These are phyloP conservation scores for Tetrax tetrax DNA, from an alignment of 2,113 vertebrate species.

Conservation along the genomic window DNA sequence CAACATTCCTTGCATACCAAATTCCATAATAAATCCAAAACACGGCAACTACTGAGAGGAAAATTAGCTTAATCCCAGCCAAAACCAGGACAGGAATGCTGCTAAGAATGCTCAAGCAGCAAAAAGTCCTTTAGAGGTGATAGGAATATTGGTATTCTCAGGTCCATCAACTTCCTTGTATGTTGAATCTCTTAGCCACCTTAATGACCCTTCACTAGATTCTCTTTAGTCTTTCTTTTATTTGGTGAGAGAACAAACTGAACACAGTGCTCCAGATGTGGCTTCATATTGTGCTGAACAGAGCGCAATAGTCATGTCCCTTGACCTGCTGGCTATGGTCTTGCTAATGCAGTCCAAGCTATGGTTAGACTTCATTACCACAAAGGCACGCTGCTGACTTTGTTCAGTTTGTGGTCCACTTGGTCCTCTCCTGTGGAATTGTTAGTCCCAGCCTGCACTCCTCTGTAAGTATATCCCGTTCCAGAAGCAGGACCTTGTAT, in stretches of 20 bases:
- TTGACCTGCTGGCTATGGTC: not conserved
- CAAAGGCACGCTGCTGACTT: not conserved
- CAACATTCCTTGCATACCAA: too few relatives aligned
- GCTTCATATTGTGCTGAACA: not conserved
- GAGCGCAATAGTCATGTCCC: not conserved
- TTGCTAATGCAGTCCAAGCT: not conserved
- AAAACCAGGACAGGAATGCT: not conserved
- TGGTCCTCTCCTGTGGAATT: not conserved
- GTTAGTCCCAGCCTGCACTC: not conserved
- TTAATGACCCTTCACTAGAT: not conserved
- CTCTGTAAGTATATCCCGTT: not conserved
- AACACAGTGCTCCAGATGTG: not conserved
- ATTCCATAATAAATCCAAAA: too few relatives aligned
- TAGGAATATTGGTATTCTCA: not conserved
- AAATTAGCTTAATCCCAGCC: too few relatives aligned
- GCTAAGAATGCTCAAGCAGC: not conserved
- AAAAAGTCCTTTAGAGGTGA: not conserved
- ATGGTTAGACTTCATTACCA: not conserved
- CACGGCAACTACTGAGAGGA: too few relatives aligned
- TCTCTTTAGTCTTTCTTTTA: not conserved
- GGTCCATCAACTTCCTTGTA: not conserved
- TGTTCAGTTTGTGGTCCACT: not conserved
- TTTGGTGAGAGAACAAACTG: not conserved
- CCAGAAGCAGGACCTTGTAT: not conserved
- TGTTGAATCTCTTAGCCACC: not conserved